These are phyloP conservation scores for Heloderma charlesbogerti DNA, from an alignment of 2,113 vertebrate species.

Conservation along the genomic window DNA sequence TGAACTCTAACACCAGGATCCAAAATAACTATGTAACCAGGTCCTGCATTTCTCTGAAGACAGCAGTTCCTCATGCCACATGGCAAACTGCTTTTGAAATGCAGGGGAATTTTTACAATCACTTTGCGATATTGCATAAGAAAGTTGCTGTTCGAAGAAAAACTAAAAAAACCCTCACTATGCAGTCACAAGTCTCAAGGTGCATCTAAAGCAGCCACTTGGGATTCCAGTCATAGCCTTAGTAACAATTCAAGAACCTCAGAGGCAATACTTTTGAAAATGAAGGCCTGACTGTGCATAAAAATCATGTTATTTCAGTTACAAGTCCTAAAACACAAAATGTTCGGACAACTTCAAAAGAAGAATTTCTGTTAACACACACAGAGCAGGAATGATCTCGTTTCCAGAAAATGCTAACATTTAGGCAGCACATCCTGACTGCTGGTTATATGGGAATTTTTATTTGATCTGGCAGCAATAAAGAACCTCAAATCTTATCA, in stretches of 20 bases:
- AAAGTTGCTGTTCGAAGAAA: not conserved
- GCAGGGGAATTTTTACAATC: not conserved
- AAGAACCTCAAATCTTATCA: not conserved
- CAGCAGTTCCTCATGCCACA: not conserved
- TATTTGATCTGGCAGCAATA: constrained; percentile 1
- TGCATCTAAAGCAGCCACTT: not conserved
- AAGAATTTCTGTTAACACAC: not conserved
- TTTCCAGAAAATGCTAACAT: constrained; percentile 10
- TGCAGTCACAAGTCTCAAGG: not conserved
- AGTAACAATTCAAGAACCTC: not conserved
- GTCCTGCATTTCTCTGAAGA: not conserved
- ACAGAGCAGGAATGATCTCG: not conserved
- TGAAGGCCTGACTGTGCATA: constrained; percentile 1
- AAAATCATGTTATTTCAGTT: constrained; percentile 16
- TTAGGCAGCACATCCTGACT: not conserved
- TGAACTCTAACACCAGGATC: not conserved
- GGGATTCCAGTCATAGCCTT: not conserved
- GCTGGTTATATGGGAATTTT: not conserved
- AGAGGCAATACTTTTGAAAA: not conserved
- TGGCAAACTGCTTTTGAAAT: constrained; percentile 2
- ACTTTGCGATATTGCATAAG: not conserved
- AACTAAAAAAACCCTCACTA: not conserved
- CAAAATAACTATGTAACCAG: not conserved
- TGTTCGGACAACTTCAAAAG: constrained; percentile 1
- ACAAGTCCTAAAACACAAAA: constrained; percentile 1